These are phyloP conservation scores for Syrphus vitripennis DNA, from an alignment of 2,888 invertebrate genomes.

Conservation along the genomic window DNA sequence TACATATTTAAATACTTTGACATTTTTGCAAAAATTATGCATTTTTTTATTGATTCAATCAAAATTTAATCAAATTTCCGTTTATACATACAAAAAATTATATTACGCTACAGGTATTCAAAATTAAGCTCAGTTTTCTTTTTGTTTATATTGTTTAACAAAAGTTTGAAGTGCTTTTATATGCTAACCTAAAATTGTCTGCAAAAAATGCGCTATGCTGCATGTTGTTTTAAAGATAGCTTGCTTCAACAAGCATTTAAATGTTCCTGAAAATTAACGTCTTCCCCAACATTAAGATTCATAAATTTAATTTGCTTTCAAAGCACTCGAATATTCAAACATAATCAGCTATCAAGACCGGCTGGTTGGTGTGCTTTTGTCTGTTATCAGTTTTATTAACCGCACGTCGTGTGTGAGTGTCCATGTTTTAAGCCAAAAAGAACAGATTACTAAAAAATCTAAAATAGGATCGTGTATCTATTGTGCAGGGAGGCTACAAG, in stretches of 20 bases:
- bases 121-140: not conserved
- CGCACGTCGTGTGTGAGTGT: conserved; percentile 79
- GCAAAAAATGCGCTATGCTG: not conserved
- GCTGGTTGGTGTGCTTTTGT: conserved; percentile 9
- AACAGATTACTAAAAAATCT: conserved; percentile 80
- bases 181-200: conserved; percentile 2
- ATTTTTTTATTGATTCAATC: too few relatives aligned
- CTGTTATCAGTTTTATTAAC: conserved; percentile 68
- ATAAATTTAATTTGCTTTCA: not conserved
- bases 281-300: not conserved
- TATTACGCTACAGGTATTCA: not conserved
- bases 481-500: conserved; percentile 86
- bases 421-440: conserved; percentile 74
- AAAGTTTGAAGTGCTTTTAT: not conserved
- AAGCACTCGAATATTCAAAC: not conserved
- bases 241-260: not conserved
- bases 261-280: not conserved
- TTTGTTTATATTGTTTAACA: conserved; percentile 24
- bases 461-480: conserved; percentile 86
- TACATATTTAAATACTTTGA: too few relatives aligned
- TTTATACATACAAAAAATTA: too few relatives aligned
- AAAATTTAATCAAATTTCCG: too few relatives aligned
- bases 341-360: not conserved
- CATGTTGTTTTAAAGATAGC: not conserved
- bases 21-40: too few relatives aligned